Conservation (phyloP, 2,113 vertebrate species). For the Aplodontia rufa region DNA sequence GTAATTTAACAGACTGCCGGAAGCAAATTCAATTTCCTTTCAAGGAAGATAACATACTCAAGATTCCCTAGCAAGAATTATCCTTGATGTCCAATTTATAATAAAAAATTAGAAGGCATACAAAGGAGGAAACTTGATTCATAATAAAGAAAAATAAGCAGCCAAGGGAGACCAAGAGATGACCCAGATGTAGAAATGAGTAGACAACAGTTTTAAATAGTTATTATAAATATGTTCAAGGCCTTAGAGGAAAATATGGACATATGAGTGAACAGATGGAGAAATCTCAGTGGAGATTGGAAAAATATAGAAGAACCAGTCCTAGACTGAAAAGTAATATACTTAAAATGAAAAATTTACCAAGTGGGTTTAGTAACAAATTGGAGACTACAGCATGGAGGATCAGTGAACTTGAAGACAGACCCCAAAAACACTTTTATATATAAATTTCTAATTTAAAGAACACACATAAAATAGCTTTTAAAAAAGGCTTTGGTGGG, state of each 20-base stretch:
- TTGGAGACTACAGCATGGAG: background rate
- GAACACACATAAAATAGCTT: background rate
- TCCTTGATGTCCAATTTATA: background rate
- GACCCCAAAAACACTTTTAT: background rate
- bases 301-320: background rate
- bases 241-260: slow-evolving; percentile 15
- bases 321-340: background rate
- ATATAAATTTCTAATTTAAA: background rate
- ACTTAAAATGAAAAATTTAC: background rate
- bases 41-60: background rate
- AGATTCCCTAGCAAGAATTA: background rate
- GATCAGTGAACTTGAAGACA: background rate
- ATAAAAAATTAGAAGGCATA: background rate
- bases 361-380: background rate
- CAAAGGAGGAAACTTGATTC: background rate
- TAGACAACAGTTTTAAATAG: background rate
- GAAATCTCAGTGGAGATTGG: background rate
- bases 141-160: slow-evolving; percentile 8
- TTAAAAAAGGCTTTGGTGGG: background rate
- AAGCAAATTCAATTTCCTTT: slow-evolving; percentile 1
- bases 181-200: background rate
- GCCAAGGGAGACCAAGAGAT: slow-evolving; percentile 1
- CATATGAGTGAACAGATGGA: slow-evolving; percentile 35
- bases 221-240: slow-evolving; percentile 34
- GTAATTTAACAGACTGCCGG: background rate